phyloP scores from a whole-genome alignment of 2,888 invertebrate genomes.

The Drosophila niveifrons region DNA sequence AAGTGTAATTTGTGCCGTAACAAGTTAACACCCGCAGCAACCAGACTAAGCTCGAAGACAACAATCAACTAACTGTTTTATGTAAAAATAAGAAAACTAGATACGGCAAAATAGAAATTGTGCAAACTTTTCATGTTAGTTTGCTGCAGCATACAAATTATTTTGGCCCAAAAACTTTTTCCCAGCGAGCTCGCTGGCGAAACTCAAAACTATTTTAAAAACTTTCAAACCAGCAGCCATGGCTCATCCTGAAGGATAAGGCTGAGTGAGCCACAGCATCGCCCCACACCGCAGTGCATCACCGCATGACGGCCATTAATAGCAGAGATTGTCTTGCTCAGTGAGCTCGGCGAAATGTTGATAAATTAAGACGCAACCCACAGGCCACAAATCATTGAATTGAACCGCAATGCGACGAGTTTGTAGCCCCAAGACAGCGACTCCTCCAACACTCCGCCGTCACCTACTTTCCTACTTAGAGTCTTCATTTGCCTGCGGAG shows the following conservation, averaged over 20 bases:
- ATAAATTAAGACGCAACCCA: conserved; percentile 74
- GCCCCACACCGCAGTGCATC: conserved; percentile 12
- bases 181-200: conserved; percentile 11
- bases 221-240: conserved; percentile 36
- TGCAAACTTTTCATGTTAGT: conserved; percentile 62
- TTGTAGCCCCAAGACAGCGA: conserved; percentile 15
- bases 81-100: conserved; percentile 3
- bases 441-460: conserved; percentile 15
- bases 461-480: conserved; percentile 1
- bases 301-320: conserved; percentile 30
- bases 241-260: neutral
- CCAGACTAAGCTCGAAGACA: conserved; percentile 37
- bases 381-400: conserved; percentile 75
- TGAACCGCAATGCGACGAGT: conserved; percentile 69
- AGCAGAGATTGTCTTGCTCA: conserved; percentile 63
- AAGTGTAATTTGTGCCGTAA: conserved; percentile 51
- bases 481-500: conserved; percentile 39
- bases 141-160: conserved; percentile 75
- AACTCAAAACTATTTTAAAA: conserved; percentile 63
- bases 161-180: conserved; percentile 65
- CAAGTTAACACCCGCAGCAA: conserved; percentile 59
- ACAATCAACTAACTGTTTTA: conserved; percentile 33
- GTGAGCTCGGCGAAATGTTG: conserved; percentile 62
- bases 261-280: neutral
- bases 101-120: conserved; percentile 43